Base-by-base conservation (phyloP, 2,113 vertebrate genomes). In the Lepidothrix coronata region DNA sequence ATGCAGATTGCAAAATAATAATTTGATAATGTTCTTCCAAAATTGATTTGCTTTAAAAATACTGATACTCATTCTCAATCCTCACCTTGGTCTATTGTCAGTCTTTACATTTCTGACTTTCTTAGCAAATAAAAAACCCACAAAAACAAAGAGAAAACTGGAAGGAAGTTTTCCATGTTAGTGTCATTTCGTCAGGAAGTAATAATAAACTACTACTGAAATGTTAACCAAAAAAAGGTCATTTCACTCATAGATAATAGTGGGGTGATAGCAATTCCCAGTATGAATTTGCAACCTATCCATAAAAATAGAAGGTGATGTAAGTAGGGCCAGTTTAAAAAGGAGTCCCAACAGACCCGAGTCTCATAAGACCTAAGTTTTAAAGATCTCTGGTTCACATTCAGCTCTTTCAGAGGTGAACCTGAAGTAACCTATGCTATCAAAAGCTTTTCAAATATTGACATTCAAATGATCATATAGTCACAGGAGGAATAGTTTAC, bases 401-500 rank as follows among this genome's bases (percentile, higher is more conserved):
- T 85, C 61, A 65, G 11, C 31, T 91, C 44, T 81, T 82, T 25
- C 33, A 82, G 44, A 93, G 81, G 49, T n/a, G 49, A 77, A 81
- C n/a, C 12, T 78, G 46, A 88, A 85, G 68, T n/a, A 90, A 89
- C 33, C 72, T 57, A 27, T 55, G 44, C 30, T 41, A 91, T 44
- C 85, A 67, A 86, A 91, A 84, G 24, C n/a, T 83, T 91, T 94
- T 78, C 28, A 84, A 74, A 67, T 71, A 88, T 31, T 88, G 66
- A 68, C 87, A 88, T 49, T 67, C 37, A 91, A 79, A 90, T 63
- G 49, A 87, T 49, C 23, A 43, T 71, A 43, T 3, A 90, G 54
- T 81, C 76, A 86, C 23, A 78, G 57, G 87, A 51, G n/a, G 52
- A 86, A 72, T 12, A 85, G 52, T 86, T 96, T 89, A 92, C 89